Base-by-base conservation (phyloP, 2,888 invertebrate genomes). In the Lepidocyrtoides sp. region DNA sequence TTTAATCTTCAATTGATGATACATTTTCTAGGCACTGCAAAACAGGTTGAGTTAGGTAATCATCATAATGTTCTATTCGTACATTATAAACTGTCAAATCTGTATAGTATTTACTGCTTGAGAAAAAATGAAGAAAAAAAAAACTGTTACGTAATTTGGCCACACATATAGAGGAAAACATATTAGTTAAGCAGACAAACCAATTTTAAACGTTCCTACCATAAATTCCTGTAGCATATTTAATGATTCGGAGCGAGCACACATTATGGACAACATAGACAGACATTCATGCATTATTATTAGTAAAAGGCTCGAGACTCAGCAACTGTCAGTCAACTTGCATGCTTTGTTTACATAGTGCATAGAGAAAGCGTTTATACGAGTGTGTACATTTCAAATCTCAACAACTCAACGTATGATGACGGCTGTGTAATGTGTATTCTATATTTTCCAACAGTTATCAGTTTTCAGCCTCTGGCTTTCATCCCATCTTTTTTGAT, bases 251-350 rank as follows among this genome's bases (percentile, higher is more conserved):
- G 14, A 75, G 44, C 26, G 17, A 36, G 32, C 36, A 69, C 36
- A 17, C n/a, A 32, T 23, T 1, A 66, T 36, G 20, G 29, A 29
- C 12, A 63, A 32, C 63, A 5, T n/a, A 14, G 3, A 4, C 20
- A 69, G 36, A 20, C 63, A 26, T 17, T 10, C n/a, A n/a, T 41
- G 10, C 17, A 69, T 63, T 26, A n/a, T n/a, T n/a, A n/a, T n/a
- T n/a, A 66, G 0, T 60, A 14, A 48, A 72, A 7, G 29, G 7
- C 8, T 29, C 48, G 12, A 77, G 51, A 51, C 20, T 77, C 48
- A 26, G 23, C 51, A 77, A 41, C 75, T 77, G 75, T 77, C 75
- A 77, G n/a, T 48, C 26, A 77, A 29, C n/a, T 77, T 36, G 36
- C 12, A 69, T 32, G n/a, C 36, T 69, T 10, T 36, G 36, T 57